Conservation (phyloP, 2,888 invertebrate species). For the Polymixis flavicincta region DNA sequence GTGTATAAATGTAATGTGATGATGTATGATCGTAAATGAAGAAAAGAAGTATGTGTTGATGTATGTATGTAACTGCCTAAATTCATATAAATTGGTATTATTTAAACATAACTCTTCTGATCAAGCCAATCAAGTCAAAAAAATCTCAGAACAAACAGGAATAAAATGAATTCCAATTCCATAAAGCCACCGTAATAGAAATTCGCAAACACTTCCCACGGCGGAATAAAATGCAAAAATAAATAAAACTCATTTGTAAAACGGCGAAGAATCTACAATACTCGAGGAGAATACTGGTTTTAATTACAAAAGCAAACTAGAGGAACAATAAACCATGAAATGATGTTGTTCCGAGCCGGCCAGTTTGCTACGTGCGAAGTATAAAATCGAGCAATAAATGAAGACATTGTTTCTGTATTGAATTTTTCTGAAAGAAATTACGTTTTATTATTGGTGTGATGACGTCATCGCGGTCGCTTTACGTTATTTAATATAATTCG, state of each 20-base stretch:
- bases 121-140: background rate
- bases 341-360: slow-evolving; percentile 63
- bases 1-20: too few species aligned
- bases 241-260: slow-evolving; percentile 52
- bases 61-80: background rate
- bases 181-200: slow-evolving; percentile 16
- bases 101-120: background rate
- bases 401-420: slow-evolving; percentile 55
- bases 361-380: slow-evolving; percentile 67
- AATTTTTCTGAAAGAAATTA: slow-evolving; percentile 46
- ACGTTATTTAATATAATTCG: too few species aligned
- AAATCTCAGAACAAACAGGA: background rate
- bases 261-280: slow-evolving; percentile 28
- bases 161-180: background rate
- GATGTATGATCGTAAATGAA: too few species aligned
- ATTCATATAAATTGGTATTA: too few species aligned
- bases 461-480: too few species aligned
- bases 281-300: slow-evolving; percentile 51
- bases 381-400: slow-evolving; percentile 56
- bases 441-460: too few species aligned
- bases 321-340: slow-evolving; percentile 67
- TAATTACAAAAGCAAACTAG: slow-evolving; percentile 66
- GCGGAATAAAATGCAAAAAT: slow-evolving; percentile 32
- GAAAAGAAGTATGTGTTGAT: too few species aligned
- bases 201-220: slow-evolving; percentile 21